Conservation (phyloP, 2,797 vertebrate species). For the Acridotheres tristis region DNA sequence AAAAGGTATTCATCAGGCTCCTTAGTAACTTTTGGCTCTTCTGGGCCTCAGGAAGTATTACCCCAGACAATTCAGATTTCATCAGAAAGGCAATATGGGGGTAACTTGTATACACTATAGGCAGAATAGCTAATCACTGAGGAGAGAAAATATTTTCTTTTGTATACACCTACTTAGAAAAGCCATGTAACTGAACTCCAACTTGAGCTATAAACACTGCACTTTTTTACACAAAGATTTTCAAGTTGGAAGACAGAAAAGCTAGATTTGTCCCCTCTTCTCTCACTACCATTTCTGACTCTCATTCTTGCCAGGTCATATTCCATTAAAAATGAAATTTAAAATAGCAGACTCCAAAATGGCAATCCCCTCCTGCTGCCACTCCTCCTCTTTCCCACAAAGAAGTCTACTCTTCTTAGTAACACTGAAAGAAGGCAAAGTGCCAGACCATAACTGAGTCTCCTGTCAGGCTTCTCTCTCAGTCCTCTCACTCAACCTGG, state of each 20-base stretch:
- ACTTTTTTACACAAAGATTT: neutral
- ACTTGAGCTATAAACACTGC: neutral
- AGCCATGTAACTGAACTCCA: neutral
- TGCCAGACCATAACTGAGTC: neutral
- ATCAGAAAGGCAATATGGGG: neutral
- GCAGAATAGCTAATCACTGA: neutral
- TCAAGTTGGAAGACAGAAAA: neutral
- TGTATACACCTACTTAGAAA: neutral
- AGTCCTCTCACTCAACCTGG: neutral
- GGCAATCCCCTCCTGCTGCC: neutral
- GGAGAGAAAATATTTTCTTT: neutral
- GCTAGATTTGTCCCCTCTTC: neutral
- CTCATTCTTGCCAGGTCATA: neutral
- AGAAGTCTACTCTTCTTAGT: conserved; percentile 48
- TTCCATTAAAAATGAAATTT: conserved; percentile 20
- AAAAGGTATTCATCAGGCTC: neutral
- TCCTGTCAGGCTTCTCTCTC: neutral
- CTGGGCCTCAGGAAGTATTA: neutral
- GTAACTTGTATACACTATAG: neutral
- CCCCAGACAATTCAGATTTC: neutral
- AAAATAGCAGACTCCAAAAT: conserved; percentile 18
- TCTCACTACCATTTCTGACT: neutral
- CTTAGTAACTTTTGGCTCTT: neutral
- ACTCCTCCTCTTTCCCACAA: conserved; percentile 9
- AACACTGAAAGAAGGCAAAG: conserved; percentile 23